phyloP scores from a whole-genome alignment of 2,888 invertebrate species.

The Diadegma fenestrale region DNA sequence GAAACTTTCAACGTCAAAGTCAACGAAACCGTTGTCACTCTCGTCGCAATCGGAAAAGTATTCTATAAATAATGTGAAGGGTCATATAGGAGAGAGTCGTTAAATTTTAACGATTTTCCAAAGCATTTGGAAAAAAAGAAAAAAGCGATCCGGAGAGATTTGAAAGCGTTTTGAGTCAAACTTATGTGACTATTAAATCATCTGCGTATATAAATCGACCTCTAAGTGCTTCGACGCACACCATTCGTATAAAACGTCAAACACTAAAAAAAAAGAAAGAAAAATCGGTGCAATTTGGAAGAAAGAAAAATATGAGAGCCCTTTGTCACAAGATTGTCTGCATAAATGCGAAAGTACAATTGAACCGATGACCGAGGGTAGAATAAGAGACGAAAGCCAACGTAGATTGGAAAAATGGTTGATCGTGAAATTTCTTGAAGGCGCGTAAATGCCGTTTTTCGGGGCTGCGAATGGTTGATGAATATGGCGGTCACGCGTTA shows the following conservation, averaged over 20 bases:
- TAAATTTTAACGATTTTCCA: background rate
- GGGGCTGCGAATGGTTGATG: conserved; percentile 10
- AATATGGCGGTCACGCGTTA: conserved; percentile 19
- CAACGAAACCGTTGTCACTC: background rate
- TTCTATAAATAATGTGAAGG: background rate
- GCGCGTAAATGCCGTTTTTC: conserved; percentile 43
- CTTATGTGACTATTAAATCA: background rate
- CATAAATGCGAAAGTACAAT: conserved; percentile 48
- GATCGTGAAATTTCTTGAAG: conserved; percentile 58
- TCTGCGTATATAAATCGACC: conserved; percentile 4
- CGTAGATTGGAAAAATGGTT: background rate
- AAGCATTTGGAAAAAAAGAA: background rate
- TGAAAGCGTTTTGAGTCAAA: background rate
- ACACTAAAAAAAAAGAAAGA: background rate
- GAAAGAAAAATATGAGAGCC: background rate
- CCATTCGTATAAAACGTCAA: background rate
- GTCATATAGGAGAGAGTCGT: background rate
- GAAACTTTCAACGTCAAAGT: background rate
- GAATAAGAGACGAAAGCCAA: background rate
- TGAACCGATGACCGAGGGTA: conserved; percentile 16
- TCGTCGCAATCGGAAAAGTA: background rate
- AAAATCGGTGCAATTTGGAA: background rate
- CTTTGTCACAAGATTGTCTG: conserved; percentile 24
- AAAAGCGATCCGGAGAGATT: background rate
- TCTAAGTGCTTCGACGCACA: background rate